These are phyloP conservation scores for Eumerus sabulonum DNA, from an alignment of 2,888 invertebrate species.

Conservation along the genomic window DNA sequence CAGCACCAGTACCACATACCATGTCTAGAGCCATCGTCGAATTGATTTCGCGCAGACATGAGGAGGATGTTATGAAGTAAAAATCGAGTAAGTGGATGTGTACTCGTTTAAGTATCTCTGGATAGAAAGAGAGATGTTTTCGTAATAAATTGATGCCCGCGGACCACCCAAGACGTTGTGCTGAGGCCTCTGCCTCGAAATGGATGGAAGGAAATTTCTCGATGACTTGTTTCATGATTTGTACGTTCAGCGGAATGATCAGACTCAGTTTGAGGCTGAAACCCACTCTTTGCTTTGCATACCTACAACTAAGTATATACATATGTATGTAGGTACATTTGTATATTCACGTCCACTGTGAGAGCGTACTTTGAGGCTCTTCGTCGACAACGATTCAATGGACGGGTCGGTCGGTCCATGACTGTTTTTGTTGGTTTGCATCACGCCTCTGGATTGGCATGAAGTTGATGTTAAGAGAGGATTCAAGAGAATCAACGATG, in stretches of 20 bases:
- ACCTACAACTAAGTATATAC: not conserved
- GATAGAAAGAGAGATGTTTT: slow-evolving; percentile 67
- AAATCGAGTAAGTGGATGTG: slow-evolving; percentile 66
- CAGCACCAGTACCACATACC: slow-evolving; percentile 12
- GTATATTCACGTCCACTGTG: slow-evolving; percentile 13
- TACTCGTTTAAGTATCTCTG: slow-evolving; percentile 68
- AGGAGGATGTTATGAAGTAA: slow-evolving; percentile 61
- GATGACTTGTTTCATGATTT: slow-evolving; percentile 52
- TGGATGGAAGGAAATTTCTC: slow-evolving; percentile 53
- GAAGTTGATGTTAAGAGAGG: slow-evolving; percentile 64
- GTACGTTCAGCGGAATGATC: slow-evolving; percentile 31
- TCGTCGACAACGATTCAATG: slow-evolving; percentile 6
- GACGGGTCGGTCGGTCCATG: slow-evolving; percentile 14
- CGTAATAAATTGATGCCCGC: slow-evolving; percentile 68
- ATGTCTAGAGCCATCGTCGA: slow-evolving; percentile 15
- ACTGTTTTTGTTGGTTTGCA: slow-evolving; percentile 48
- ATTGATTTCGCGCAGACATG: slow-evolving; percentile 37
- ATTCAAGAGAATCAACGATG: slow-evolving; percentile 63
- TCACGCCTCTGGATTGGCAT: slow-evolving; percentile 58
- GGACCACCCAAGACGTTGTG: slow-evolving; percentile 65
- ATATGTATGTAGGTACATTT: not conserved
- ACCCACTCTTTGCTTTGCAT: slow-evolving; percentile 65
- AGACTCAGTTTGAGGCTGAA: slow-evolving; percentile 24
- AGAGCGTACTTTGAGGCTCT: slow-evolving; percentile 32
- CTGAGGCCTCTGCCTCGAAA: slow-evolving; percentile 3